Evolutionary conservation across 2,797 vertebrate species (phyloP).

Genomic region (Falco novaeseelandiae): DNA sequence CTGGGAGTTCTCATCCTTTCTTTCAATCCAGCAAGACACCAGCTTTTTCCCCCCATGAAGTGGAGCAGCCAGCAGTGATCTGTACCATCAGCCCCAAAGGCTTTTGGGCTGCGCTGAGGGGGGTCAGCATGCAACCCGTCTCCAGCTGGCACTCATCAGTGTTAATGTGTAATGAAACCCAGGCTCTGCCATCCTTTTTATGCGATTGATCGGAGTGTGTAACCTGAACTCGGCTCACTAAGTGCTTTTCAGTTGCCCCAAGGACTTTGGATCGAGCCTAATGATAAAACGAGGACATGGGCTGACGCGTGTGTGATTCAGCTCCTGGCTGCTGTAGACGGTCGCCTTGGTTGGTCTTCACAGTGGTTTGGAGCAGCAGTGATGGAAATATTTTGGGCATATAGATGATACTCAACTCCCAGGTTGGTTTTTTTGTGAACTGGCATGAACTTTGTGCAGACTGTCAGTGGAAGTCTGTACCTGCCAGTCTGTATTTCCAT

Average conservation of each 20-base stretch:
- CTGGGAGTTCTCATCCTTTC: not conserved
- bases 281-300: not conserved
- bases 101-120: not conserved
- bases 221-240: not conserved
- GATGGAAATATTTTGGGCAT: not conserved
- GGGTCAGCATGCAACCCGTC: not conserved
- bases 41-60: too few species aligned
- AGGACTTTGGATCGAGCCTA: not conserved
- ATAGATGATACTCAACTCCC: too few species aligned
- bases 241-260: not conserved
- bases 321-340: not conserved
- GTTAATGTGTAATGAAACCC: not conserved
- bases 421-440: not conserved
- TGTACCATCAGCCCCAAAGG: not conserved
- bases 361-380: fast-evolving
- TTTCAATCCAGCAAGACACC: not conserved
- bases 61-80: not conserved
- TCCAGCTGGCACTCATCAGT: not conserved
- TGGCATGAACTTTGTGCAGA: not conserved
- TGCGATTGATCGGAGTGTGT: fast-evolving
- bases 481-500: too few species aligned
- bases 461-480: not conserved
- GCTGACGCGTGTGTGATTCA: not conserved
- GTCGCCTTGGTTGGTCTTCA: fast-evolving
- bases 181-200: not conserved